A percentile compares a stretch with the other conserved stretches of the same genome.
Evolutionary conservation across 1,140 invertebrate species (phyloP).

Genomic region (Elymnias hypermnestra): DNA sequence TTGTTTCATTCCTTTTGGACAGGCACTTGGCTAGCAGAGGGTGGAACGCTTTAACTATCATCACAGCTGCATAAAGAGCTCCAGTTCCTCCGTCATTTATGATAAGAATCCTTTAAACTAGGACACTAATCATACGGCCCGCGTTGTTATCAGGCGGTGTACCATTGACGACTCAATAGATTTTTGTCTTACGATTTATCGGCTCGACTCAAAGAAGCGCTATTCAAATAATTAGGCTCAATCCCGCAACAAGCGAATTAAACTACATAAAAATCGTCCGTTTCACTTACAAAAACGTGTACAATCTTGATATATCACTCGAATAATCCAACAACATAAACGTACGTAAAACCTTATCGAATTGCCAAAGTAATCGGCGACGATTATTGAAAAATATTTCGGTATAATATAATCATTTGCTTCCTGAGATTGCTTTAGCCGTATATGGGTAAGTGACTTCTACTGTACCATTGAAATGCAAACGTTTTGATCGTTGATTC

Average conservation of each 20-base stretch:
- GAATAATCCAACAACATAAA: constrained; percentile 14
- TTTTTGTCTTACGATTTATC: constrained; percentile 36
- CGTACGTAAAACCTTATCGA: constrained; percentile 41
- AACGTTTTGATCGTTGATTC: background rate
- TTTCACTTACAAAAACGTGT: constrained; percentile 42
- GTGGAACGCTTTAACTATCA: too few relatives aligned
- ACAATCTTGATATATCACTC: constrained; percentile 37
- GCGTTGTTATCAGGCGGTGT: too few relatives aligned
- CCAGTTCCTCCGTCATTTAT: too few relatives aligned
- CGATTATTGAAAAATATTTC: constrained; percentile 17
- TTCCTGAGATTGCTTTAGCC: constrained; percentile 7
- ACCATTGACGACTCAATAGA: constrained; percentile 3
- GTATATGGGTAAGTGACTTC: constrained; percentile 3
- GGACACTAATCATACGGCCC: too few relatives aligned
- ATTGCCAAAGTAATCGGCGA: constrained; percentile 21
- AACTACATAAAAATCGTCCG: constrained; percentile 64
- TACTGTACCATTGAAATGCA: constrained; percentile 1
- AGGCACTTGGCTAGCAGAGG: too few relatives aligned
- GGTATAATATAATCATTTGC: constrained; percentile 10
- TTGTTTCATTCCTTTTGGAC: too few relatives aligned
- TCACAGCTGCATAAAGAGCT: too few relatives aligned
- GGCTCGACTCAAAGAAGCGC: constrained; percentile 60
- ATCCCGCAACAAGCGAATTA: constrained; percentile 62
- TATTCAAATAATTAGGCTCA: constrained; percentile 69
- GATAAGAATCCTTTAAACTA: too few relatives aligned